A percentile compares a stretch with the other conserved stretches of the same genome.
phyloP scores from a whole-genome alignment of 2,888 invertebrate genomes.

The Acanthosepion pharaonis region DNA sequence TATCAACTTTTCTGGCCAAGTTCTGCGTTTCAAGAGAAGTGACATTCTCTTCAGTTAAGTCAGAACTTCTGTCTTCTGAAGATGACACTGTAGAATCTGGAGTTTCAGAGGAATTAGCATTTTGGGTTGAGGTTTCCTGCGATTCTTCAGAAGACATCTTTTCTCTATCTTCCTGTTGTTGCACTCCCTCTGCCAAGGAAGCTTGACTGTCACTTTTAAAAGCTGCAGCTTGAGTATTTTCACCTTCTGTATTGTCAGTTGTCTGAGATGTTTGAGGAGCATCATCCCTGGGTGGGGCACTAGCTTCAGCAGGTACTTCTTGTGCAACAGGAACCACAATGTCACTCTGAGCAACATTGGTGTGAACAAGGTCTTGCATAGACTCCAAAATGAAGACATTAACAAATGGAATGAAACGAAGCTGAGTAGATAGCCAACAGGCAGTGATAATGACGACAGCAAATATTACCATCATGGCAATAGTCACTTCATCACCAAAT shows the following conservation, averaged over 20 bases:
- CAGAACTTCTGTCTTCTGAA: not conserved
- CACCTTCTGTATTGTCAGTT: not conserved
- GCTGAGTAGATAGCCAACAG: conserved; percentile 87
- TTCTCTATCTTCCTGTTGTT: not conserved
- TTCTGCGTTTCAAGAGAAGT: not conserved
- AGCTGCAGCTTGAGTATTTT: not conserved
- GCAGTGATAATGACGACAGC: conserved; percentile 78
- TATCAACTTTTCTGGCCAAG: conserved; percentile 60
- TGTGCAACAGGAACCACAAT: not conserved
- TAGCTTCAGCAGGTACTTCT: not conserved
- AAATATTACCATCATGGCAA: conserved; percentile 81
- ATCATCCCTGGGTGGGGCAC: not conserved
- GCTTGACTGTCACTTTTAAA: not conserved
- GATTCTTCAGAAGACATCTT: not conserved
- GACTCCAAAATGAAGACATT: conserved; percentile 67
- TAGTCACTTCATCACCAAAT: conserved; percentile 87
- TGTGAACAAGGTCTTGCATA: conserved; percentile 50
- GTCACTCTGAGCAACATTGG: not conserved
- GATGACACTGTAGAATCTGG: not conserved
- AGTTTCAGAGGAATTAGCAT: conserved; percentile 2
- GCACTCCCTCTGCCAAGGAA: not conserved
- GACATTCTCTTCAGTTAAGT: not conserved
- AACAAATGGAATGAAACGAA: conserved; percentile 79
- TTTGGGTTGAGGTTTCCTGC: no score
- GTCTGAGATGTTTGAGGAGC: conserved; percentile 1